Conservation (phyloP, 2,888 invertebrate species). For the Margaritifera margaritifera region DNA sequence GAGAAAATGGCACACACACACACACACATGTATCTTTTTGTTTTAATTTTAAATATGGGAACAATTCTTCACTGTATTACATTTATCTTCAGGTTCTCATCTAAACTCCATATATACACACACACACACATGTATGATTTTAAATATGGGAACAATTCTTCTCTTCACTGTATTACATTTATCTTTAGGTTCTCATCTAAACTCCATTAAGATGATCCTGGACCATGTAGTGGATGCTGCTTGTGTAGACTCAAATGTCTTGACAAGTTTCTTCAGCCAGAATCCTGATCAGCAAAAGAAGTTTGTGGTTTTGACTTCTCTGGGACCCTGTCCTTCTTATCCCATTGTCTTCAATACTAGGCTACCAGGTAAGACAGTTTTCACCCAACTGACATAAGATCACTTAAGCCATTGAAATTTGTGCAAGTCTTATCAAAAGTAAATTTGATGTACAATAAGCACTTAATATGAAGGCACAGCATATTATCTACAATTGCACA, state of each 20-base stretch:
- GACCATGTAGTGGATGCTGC: slow-evolving; percentile 79
- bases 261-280: slow-evolving; percentile 76
- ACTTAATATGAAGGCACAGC: no score
- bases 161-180: background rate
- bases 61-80: background rate
- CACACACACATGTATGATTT: background rate
- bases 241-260: slow-evolving; percentile 79
- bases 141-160: no score
- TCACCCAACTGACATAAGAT: no score
- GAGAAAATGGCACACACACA: no score
- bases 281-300: slow-evolving; percentile 78
- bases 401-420: no score
- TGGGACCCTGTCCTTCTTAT: slow-evolving; percentile 81
- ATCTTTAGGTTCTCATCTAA: slow-evolving; percentile 77
- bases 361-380: slow-evolving; percentile 75
- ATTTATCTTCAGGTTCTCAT: slow-evolving; percentile 75
- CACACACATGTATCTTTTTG: no score
- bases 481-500: no score
- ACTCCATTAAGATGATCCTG: slow-evolving; percentile 79
- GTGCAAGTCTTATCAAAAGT: no score
- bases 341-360: slow-evolving; percentile 79
- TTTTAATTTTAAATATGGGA: background rate
- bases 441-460: no score
- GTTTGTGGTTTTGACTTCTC: slow-evolving; percentile 77
- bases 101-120: slow-evolving; percentile 74